phyloP scores from a whole-genome alignment of 1,140 invertebrate species.

The Halesus radiatus region DNA sequence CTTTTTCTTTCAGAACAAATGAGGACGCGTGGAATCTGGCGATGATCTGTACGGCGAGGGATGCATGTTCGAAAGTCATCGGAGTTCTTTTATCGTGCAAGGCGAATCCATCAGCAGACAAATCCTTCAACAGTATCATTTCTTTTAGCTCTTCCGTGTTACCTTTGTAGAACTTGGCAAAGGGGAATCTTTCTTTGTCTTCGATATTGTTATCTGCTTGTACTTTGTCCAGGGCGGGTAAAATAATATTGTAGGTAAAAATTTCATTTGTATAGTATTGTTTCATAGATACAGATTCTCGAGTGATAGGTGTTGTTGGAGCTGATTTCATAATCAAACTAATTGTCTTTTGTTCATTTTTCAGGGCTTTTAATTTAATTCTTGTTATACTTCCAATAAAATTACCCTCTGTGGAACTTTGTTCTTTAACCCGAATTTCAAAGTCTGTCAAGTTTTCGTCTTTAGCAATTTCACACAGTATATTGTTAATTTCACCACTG shows the following conservation, averaged over 20 bases:
- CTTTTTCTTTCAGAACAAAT: slow-evolving; percentile 35
- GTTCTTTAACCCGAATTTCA: neutral
- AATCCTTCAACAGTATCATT: slow-evolving; percentile 71
- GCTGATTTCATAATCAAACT: slow-evolving; percentile 24
- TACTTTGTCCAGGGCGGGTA: slow-evolving; percentile 20
- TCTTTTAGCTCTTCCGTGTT: slow-evolving; percentile 59
- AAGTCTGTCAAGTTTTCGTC: neutral
- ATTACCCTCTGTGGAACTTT: slow-evolving; percentile 21
- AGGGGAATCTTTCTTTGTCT: neutral
- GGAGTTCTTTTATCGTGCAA: slow-evolving; percentile 70
- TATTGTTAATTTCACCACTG: neutral
- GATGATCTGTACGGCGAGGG: slow-evolving; percentile 67
- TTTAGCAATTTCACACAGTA: neutral
- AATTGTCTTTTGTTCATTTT: neutral
- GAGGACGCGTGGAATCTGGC: slow-evolving; percentile 71
- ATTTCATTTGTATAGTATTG: slow-evolving; percentile 39
- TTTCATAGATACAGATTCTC: neutral
- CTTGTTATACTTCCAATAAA: neutral
- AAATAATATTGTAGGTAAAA: slow-evolving; percentile 31
- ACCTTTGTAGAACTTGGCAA: slow-evolving; percentile 18
- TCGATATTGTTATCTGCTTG: slow-evolving; percentile 20
- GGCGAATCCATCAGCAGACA: slow-evolving; percentile 65
- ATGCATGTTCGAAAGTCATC: slow-evolving; percentile 66
- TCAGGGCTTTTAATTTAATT: neutral
- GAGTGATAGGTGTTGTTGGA: neutral